Percentiles rank a stretch among this genome's conserved stretches.
Evolutionary conservation across 2,113 vertebrate species (phyloP).

Genomic region (Mastomys coucha): DNA sequence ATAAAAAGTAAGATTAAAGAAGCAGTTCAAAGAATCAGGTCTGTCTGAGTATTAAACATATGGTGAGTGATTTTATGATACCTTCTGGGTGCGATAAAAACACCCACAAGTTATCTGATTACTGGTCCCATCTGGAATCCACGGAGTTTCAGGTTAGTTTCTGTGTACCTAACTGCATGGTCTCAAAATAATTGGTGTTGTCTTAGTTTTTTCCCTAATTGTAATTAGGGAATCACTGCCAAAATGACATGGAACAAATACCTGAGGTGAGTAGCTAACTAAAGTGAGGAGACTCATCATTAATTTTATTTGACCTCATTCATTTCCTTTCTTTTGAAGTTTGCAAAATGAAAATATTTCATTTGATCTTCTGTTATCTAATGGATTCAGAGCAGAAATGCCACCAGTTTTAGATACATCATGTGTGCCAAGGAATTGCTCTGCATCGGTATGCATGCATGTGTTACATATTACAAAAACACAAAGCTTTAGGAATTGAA

Average conservation of each 20-base stretch:
- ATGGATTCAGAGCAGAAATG: conserved; percentile 1
- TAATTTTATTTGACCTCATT: conserved; percentile 43
- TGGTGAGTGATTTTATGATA: conserved; percentile 74
- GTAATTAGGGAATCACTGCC: conserved; percentile 41
- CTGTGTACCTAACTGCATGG: conserved; percentile 33
- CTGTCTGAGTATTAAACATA: conserved; percentile 73
- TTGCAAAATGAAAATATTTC: background rate
- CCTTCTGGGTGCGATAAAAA: conserved; percentile 77
- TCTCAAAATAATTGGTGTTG: conserved; percentile 55
- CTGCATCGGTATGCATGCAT: background rate
- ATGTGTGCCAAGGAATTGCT: background rate
- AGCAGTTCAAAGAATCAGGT: conserved; percentile 75
- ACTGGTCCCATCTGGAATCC: conserved; percentile 77
- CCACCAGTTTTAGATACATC: background rate
- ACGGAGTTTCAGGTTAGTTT: conserved; percentile 72
- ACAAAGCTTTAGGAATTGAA: background rate
- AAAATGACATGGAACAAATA: conserved; percentile 55
- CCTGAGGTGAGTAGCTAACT: background rate
- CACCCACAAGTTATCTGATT: conserved; percentile 77
- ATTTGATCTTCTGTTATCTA: background rate
- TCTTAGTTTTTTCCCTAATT: conserved; percentile 54
- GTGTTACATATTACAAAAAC: background rate
- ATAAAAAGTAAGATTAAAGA: conserved; percentile 79
- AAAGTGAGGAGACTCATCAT: background rate
- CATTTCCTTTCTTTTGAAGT: background rate